These are phyloP conservation scores for Panulirus ornatus DNA, from an alignment of 1,140 invertebrate species.

Conservation along the genomic window DNA sequence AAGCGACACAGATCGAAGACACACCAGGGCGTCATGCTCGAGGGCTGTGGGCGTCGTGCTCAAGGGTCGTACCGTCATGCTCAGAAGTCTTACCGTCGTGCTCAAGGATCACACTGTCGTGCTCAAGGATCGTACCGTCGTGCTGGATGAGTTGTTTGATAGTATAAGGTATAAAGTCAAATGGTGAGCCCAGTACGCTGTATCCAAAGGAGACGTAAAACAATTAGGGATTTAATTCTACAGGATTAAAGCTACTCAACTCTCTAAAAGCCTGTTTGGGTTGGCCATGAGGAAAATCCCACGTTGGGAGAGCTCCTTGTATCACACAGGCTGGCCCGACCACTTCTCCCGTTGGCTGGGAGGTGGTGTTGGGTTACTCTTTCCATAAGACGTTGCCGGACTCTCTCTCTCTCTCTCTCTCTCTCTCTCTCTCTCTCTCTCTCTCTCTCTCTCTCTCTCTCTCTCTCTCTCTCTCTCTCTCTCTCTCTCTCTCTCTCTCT, in stretches of 20 bases:
- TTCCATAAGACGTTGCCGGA: too few relatives aligned
- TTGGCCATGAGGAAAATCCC: not conserved
- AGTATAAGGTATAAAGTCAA: too few relatives aligned
- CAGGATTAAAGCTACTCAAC: not conserved
- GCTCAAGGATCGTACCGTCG: too few relatives aligned
- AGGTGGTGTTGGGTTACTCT: not conserved
- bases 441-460: not conserved
- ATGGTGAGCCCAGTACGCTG: too few relatives aligned
- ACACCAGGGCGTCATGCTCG: too few relatives aligned
- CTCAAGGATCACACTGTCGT: too few relatives aligned
- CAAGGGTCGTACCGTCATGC: too few relatives aligned
- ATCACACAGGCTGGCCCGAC: too few relatives aligned
- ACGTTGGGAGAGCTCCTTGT: not conserved
- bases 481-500: not conserved
- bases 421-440: not conserved
- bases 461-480: conserved; percentile 1
- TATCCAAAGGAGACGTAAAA: not conserved
- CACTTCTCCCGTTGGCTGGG: not conserved
- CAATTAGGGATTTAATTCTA: not conserved
- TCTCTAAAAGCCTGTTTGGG: not conserved
- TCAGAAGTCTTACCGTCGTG: too few relatives aligned
- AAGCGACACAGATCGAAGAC: too few relatives aligned
- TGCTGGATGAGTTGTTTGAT: too few relatives aligned
- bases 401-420: not conserved
- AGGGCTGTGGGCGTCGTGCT: too few relatives aligned